Conservation (phyloP, 2,113 vertebrate species). For the Sylvilagus bachmani region DNA sequence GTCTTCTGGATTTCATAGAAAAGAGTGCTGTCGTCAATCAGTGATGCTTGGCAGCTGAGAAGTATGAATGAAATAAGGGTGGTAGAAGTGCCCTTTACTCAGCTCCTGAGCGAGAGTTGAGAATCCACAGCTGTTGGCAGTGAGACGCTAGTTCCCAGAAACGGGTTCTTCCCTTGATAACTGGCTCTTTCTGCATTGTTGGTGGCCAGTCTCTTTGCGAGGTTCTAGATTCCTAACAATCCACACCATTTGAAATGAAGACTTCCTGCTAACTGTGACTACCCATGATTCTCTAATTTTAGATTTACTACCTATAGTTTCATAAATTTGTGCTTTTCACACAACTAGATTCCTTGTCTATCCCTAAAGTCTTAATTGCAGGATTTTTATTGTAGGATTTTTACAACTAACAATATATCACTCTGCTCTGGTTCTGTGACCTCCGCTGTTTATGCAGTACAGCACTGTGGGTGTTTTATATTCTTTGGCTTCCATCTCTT, state of each 20-base stretch:
- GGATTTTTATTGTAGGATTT: neutral
- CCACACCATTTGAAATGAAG: neutral
- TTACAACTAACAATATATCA: neutral
- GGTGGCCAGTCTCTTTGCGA: neutral
- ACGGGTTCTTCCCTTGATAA: neutral
- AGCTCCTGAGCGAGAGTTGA: neutral
- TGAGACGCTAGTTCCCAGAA: neutral
- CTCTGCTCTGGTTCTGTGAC: neutral
- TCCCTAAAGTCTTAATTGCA: neutral
- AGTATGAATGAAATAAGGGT: neutral
- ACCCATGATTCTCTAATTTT: neutral
- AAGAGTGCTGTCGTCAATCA: neutral
- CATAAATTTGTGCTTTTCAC: neutral
- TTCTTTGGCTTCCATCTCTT: neutral
- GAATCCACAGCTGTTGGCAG: neutral
- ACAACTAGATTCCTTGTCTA: neutral
- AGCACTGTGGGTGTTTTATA: neutral
- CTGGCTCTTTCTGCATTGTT: neutral
- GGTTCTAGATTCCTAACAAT: neutral
- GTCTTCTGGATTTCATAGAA: neutral
- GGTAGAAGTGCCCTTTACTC: neutral
- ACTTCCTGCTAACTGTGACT: neutral
- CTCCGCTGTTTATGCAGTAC: neutral
- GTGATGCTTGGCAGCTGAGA: neutral
- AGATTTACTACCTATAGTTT: neutral